Evolutionary conservation across 1,140 invertebrate genomes (phyloP).

Genomic region (Rhagoletis pomonella): DNA sequence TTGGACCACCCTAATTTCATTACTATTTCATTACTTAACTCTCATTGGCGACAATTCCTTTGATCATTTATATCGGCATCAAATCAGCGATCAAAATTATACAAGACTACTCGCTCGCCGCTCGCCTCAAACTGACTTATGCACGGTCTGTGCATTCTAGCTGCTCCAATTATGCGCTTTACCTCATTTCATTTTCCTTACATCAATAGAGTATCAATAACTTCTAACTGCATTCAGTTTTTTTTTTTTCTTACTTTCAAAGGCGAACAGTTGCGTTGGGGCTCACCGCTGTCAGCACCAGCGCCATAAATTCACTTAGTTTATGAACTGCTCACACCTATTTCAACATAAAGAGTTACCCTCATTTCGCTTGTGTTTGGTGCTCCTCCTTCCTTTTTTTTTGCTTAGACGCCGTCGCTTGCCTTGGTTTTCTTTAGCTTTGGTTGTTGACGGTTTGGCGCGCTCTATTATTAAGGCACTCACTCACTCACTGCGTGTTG

Average conservation of each 20-base stretch:
- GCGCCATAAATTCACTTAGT: conserved; percentile 36
- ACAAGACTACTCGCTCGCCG: background rate
- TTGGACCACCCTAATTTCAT: too few relatives aligned
- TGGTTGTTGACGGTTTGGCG: background rate
- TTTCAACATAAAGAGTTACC: conserved; percentile 27
- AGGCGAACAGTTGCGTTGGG: too few relatives aligned
- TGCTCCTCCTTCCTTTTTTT: background rate
- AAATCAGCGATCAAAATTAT: conserved; percentile 13
- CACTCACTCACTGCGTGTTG: background rate
- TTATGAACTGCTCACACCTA: conserved; percentile 51
- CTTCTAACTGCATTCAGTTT: background rate
- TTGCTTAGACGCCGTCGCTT: background rate
- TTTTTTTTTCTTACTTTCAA: background rate
- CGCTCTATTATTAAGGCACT: background rate
- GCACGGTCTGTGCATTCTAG: background rate
- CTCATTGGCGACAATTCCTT: background rate
- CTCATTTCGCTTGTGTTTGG: background rate
- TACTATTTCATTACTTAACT: background rate
- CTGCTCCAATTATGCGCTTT: conserved; percentile 18
- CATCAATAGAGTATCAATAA: conserved; percentile 5
- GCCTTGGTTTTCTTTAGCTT: background rate
- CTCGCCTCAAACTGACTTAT: background rate
- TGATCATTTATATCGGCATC: conserved; percentile 22
- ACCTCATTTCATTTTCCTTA: background rate
- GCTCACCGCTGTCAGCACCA: background rate